These are phyloP conservation scores for Camponotus pennsylvanicus DNA, from an alignment of 1,140 invertebrate species.

Conservation along the genomic window DNA sequence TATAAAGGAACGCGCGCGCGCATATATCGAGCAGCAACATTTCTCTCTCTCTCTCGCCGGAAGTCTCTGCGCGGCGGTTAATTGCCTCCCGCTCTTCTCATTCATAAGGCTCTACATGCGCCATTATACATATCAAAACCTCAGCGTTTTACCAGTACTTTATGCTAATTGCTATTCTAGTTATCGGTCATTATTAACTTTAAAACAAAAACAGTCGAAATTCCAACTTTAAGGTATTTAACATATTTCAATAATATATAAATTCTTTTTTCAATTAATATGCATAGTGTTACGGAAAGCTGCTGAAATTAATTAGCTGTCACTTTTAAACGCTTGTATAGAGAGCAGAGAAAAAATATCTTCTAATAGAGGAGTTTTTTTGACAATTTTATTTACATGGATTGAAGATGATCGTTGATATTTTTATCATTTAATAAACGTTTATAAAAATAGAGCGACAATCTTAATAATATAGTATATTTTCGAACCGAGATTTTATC, in stretches of 20 bases:
- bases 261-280: neutral
- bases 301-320: too few species aligned
- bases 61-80: constrained; percentile 38
- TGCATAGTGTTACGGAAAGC: neutral
- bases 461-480: too few species aligned
- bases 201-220: neutral
- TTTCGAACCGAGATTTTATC: too few species aligned
- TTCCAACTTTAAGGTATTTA: constrained; percentile 10
- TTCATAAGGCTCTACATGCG: constrained; percentile 32
- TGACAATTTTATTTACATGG: too few species aligned
- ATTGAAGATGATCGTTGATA: too few species aligned
- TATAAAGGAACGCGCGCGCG: constrained; percentile 16
- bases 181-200: constrained; percentile 12
- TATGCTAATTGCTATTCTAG: constrained; percentile 24
- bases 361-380: too few species aligned
- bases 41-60: neutral
- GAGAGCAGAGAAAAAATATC: too few species aligned
- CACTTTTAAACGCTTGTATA: too few species aligned
- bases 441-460: too few species aligned
- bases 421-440: too few species aligned
- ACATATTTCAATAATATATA: neutral
- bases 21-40: constrained; percentile 1
- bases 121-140: constrained; percentile 47
- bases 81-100: constrained; percentile 33
- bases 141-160: neutral